Evolutionary conservation across 2,113 vertebrate species (phyloP).

Genomic region (Coptodon rendalli): DNA sequence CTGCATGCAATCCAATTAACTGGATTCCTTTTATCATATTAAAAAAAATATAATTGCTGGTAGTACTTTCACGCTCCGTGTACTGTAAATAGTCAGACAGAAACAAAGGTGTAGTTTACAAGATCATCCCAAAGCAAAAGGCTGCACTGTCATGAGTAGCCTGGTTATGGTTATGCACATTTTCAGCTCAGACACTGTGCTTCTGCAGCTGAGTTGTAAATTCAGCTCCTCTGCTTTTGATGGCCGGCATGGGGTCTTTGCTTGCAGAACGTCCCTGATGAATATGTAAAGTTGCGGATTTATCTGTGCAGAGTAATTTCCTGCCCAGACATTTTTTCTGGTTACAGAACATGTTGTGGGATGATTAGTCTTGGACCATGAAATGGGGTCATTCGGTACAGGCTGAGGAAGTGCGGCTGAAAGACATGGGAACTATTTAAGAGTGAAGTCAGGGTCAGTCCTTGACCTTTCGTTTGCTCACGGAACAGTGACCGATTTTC

Average conservation of each 20-base stretch:
- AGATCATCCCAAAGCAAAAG: background rate
- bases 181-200: background rate
- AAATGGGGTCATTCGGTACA: slow-evolving; percentile 46
- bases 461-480: background rate
- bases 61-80: background rate
- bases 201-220: background rate
- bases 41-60: background rate
- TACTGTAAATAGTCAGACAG: background rate
- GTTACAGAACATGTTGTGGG: slow-evolving; percentile 45
- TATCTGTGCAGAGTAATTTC: slow-evolving; percentile 48
- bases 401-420: background rate
- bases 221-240: slow-evolving; percentile 7
- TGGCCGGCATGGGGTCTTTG: background rate
- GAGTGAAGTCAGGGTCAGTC: background rate
- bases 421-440: slow-evolving; percentile 20
- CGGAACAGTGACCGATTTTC: background rate
- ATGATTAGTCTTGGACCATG: slow-evolving; percentile 48
- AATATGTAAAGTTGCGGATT: slow-evolving; percentile 45
- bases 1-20: background rate
- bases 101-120: background rate
- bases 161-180: background rate
- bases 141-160: background rate
- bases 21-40: background rate
- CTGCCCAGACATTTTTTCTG: slow-evolving; percentile 44
- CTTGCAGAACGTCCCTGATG: background rate